Evolutionary conservation across 2,113 vertebrate genomes (phyloP).

Genomic region (Nothocercus julius): DNA sequence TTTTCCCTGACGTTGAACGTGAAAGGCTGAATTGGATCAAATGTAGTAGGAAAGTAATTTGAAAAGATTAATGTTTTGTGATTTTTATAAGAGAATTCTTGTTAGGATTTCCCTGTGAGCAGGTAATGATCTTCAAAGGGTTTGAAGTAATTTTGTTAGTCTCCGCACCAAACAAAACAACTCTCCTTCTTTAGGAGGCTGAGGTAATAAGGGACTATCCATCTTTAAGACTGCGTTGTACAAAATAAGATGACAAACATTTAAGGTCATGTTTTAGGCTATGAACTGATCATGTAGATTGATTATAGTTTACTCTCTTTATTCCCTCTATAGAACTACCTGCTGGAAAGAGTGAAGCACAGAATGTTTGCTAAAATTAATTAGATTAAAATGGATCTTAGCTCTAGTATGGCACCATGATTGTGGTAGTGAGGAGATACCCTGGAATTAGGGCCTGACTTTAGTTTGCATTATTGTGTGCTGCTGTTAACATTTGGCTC

Average conservation of each 20-base stretch:
- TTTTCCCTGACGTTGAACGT: no score
- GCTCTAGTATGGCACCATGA: rapidly evolving
- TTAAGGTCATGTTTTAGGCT: neutral
- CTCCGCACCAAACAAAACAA: neutral
- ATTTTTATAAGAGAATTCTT: neutral
- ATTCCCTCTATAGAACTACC: neutral
- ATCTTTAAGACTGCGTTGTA: neutral
- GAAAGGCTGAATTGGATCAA: neutral
- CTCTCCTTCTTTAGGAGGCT: neutral
- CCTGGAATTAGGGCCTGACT: neutral
- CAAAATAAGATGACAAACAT: neutral
- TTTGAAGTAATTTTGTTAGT: neutral
- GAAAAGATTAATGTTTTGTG: neutral
- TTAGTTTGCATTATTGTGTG: rapidly evolving
- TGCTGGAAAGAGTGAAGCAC: neutral
- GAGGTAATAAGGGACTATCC: neutral
- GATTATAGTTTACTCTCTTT: neutral
- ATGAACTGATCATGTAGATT: neutral
- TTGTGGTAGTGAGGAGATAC: neutral
- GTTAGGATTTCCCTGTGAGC: rapidly evolving
- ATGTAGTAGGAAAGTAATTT: neutral
- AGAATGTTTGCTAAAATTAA: neutral
- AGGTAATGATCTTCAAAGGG: neutral
- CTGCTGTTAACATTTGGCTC: rapidly evolving
- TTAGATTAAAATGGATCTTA: neutral